Conservation (phyloP, 2,797 vertebrate genomes). For the Pelochelys cantorii region DNA sequence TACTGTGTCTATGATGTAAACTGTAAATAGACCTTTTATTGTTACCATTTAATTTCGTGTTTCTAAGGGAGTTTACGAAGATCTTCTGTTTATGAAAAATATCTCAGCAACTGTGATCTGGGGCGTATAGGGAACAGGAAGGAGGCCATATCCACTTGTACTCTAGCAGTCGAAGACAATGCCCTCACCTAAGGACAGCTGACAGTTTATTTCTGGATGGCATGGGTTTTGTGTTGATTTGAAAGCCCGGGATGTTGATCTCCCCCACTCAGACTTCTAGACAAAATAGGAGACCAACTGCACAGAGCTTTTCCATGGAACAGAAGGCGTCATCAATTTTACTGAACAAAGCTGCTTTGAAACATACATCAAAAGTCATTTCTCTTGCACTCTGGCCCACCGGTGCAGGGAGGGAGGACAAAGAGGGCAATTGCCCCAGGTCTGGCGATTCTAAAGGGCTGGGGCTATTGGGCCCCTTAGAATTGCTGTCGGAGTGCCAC, state of each 20-base stretch:
- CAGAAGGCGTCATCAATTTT: not conserved
- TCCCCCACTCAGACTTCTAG: not conserved
- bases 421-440: too few species aligned
- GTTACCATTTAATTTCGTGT: not conserved
- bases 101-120: not conserved
- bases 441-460: too few species aligned
- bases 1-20: not conserved
- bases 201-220: not conserved
- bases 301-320: not conserved
- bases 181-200: not conserved
- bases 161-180: not conserved
- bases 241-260: accelerated
- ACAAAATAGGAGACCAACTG: not conserved
- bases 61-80: not conserved
- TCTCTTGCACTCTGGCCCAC: not conserved
- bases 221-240: accelerated
- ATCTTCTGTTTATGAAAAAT: not conserved
- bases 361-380: not conserved
- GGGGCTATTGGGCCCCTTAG: too few species aligned
- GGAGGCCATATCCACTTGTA: not conserved
- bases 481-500: too few species aligned
- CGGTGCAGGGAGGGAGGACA: too few species aligned
- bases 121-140: not conserved
- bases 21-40: not conserved
- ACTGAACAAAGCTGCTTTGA: not conserved